A percentile compares a stretch with the other conserved stretches of the same genome.
Evolutionary conservation across 2,113 vertebrate genomes (phyloP).

Genomic region (Penelope pileata): DNA sequence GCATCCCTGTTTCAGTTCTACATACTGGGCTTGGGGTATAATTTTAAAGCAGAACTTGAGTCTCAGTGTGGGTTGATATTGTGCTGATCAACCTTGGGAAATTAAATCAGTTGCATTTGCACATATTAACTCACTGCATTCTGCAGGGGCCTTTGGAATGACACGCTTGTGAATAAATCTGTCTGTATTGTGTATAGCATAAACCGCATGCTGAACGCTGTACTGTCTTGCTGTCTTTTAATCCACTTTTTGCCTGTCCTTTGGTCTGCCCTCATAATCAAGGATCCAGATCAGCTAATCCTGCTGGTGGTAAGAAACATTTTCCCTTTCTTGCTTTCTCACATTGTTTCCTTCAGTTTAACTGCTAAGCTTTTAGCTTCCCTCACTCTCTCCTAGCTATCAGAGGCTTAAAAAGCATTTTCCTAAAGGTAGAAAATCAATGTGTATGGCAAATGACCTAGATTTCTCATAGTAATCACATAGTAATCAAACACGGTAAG

Average conservation of each 20-base stretch:
- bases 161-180: slow-evolving; percentile 65
- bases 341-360: not conserved
- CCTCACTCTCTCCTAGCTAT: not conserved
- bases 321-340: slow-evolving; percentile 75
- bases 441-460: not conserved
- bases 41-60: not conserved
- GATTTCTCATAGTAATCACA: not conserved
- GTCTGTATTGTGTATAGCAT: slow-evolving; percentile 56
- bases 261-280: slow-evolving; percentile 88
- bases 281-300: slow-evolving; percentile 99
- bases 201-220: slow-evolving; percentile 78
- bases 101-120: not conserved
- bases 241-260: slow-evolving; percentile 90
- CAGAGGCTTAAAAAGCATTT: not conserved
- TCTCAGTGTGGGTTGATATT: not conserved
- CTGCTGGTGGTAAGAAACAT: slow-evolving; percentile 95
- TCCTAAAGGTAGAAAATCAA: not conserved
- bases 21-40: not conserved
- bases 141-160: slow-evolving; percentile 33
- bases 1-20: not conserved
- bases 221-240: slow-evolving; percentile 84
- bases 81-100: not conserved
- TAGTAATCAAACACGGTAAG: not conserved
- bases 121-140: not conserved
- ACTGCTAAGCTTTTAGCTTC: slow-evolving; percentile 36